Evolutionary conservation across 2,113 vertebrate genomes (phyloP).

Genomic region (Murina feae): DNA sequence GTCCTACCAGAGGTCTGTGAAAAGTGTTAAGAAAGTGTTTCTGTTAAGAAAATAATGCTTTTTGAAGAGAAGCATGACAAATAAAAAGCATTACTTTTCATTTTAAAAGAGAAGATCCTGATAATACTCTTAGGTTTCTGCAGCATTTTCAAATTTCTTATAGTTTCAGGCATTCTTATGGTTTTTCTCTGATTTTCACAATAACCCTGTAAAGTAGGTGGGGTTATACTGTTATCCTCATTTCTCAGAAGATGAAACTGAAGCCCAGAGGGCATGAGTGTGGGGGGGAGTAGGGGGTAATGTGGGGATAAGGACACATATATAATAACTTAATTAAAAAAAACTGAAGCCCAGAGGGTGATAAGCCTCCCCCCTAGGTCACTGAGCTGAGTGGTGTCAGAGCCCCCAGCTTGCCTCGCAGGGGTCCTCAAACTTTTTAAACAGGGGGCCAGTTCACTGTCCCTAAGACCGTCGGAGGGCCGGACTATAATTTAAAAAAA

Average conservation of each 20-base stretch:
- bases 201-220: neutral
- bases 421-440: too few species aligned
- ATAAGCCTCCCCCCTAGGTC: neutral
- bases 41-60: conserved; percentile 17
- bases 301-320: too few species aligned
- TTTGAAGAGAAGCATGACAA: neutral
- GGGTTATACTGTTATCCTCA: neutral
- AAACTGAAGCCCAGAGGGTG: neutral
- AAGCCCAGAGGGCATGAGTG: too few species aligned
- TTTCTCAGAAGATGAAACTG: conserved; percentile 16
- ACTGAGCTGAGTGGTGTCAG: neutral
- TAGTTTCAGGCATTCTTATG: neutral
- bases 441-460: too few species aligned
- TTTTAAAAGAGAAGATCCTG: neutral
- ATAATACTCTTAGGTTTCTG: neutral
- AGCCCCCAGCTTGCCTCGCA: neutral
- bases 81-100: neutral
- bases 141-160: neutral
- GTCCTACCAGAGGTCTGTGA: neutral
- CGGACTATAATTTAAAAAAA: too few species aligned
- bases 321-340: too few species aligned
- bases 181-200: conserved; percentile 16
- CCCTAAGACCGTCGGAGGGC: too few species aligned
- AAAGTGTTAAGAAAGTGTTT: neutral
- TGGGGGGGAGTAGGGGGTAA: too few species aligned